phyloP scores from a whole-genome alignment of 1,140 invertebrate species.

The Pteromalus puparum region DNA sequence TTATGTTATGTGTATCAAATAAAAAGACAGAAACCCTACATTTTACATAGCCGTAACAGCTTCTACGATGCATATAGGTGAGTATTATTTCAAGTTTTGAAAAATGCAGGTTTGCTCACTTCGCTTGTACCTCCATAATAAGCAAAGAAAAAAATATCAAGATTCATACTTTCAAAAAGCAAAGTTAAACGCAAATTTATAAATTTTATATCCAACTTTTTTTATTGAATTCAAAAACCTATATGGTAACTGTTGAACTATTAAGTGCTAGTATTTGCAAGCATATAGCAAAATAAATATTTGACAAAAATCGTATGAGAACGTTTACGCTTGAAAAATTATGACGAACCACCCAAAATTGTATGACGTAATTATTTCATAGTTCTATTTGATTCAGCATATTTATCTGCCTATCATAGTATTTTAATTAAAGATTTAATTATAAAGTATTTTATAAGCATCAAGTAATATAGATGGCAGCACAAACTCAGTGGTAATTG shows the following conservation, averaged over 20 bases:
- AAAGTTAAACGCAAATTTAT: no score
- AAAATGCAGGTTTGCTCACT: not conserved
- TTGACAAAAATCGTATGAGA: no score
- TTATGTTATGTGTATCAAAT: not conserved
- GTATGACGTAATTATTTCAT: no score
- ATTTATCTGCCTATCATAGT: not conserved
- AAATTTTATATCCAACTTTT: no score
- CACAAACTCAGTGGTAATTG: not conserved
- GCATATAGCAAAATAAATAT: no score
- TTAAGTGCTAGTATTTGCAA: no score
- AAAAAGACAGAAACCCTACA: not conserved
- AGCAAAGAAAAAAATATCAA: not conserved
- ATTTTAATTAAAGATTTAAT: not conserved
- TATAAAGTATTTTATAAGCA: no score
- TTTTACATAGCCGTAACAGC: not conserved
- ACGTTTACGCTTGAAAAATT: no score
- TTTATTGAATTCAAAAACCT: no score
- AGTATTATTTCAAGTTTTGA: not conserved
- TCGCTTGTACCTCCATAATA: not conserved
- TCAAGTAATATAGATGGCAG: not conserved
- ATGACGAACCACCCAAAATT: no score
- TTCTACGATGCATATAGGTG: not conserved
- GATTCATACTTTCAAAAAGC: no score
- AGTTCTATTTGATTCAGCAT: not conserved
- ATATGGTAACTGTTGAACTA: no score